These are phyloP conservation scores for Scolanthus callimorphus DNA, from an alignment of 92 coral and sea anemone genomes.

Conservation along the genomic window DNA sequence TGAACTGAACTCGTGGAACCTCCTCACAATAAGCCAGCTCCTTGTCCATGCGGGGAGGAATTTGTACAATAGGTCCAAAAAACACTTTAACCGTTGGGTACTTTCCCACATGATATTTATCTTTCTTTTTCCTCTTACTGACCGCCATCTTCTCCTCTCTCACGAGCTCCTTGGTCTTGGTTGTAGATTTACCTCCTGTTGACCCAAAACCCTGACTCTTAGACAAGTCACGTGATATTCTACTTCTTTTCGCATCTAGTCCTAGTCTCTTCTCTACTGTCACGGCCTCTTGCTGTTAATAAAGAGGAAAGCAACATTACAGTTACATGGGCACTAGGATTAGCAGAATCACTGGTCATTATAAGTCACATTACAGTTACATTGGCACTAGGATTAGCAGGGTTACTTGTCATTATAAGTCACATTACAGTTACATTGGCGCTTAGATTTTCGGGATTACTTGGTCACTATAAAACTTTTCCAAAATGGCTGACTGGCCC, in stretches of 20 bases:
- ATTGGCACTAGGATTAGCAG: too few species aligned
- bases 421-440: too few species aligned
- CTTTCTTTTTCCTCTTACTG: constrained; percentile 38
- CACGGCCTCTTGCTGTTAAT: constrained; percentile 47
- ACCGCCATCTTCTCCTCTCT: constrained; percentile 50
- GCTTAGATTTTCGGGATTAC: too few species aligned
- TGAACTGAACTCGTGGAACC: constrained; percentile 72
- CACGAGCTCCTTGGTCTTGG: constrained; percentile 48
- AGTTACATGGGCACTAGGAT: too few species aligned
- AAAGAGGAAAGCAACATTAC: too few species aligned
- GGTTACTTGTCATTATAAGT: too few species aligned
- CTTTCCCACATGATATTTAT: constrained; percentile 69
- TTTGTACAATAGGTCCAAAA: constrained; percentile 75
- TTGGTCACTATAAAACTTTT: too few species aligned
- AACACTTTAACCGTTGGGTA: constrained; percentile 72
- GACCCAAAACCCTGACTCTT: neutral
- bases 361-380: too few species aligned
- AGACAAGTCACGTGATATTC: constrained; percentile 16
- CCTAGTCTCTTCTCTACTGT: constrained; percentile 49
- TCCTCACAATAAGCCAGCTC: constrained; percentile 29
- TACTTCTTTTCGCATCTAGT: constrained; percentile 29
- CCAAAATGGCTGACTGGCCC: too few species aligned
- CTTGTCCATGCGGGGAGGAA: constrained; percentile 46
- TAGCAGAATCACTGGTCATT: too few species aligned
- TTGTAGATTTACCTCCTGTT: constrained; percentile 3